Percentiles rank a stretch among this genome's conserved stretches.
phyloP scores from a whole-genome alignment of 2,888 invertebrate genomes.

The Nudaria mundana region DNA sequence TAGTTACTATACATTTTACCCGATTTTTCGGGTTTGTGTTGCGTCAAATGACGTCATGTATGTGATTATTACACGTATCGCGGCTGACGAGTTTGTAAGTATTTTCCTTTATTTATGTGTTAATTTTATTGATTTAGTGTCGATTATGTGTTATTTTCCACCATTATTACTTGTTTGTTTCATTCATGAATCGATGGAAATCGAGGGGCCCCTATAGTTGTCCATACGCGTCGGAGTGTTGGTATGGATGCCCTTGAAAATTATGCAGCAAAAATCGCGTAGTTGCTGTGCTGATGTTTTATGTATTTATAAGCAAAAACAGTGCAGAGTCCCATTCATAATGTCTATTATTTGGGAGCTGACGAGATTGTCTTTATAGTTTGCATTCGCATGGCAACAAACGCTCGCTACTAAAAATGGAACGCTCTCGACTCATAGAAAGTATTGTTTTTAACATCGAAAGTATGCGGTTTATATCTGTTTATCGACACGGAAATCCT shows the following conservation, averaged over 20 bases:
- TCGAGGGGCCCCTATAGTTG: slow-evolving; percentile 38
- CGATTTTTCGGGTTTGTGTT: slow-evolving; percentile 77
- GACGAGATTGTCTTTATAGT: slow-evolving; percentile 37
- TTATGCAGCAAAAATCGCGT: slow-evolving; percentile 77
- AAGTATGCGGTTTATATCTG: slow-evolving; percentile 44
- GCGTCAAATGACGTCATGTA: slow-evolving; percentile 82
- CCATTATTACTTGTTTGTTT: slow-evolving; percentile 51
- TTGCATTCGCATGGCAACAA: slow-evolving; percentile 67
- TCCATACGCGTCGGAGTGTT: slow-evolving; percentile 48
- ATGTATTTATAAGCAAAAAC: slow-evolving; percentile 42
- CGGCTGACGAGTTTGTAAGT: slow-evolving; percentile 77
- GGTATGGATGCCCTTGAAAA: slow-evolving; percentile 77
- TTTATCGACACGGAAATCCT: slow-evolving; percentile 46
- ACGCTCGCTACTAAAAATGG: slow-evolving; percentile 66
- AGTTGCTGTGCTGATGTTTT: slow-evolving; percentile 52
- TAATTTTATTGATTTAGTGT: slow-evolving; percentile 56
- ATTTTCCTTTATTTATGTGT: slow-evolving; percentile 75
- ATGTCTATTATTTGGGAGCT: slow-evolving; percentile 35
- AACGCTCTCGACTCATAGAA: slow-evolving; percentile 67
- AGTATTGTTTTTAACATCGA: slow-evolving; percentile 63
- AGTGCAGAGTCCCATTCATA: slow-evolving; percentile 52
- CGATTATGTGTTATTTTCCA: slow-evolving; percentile 47
- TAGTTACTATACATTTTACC: slow-evolving; percentile 71
- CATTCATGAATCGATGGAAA: slow-evolving; percentile 67
- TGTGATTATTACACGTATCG: slow-evolving; percentile 80